Percentiles rank a stretch among this genome's conserved stretches.
phyloP scores from a whole-genome alignment of 2,797 vertebrate species.

The Crenichthys baileyi region DNA sequence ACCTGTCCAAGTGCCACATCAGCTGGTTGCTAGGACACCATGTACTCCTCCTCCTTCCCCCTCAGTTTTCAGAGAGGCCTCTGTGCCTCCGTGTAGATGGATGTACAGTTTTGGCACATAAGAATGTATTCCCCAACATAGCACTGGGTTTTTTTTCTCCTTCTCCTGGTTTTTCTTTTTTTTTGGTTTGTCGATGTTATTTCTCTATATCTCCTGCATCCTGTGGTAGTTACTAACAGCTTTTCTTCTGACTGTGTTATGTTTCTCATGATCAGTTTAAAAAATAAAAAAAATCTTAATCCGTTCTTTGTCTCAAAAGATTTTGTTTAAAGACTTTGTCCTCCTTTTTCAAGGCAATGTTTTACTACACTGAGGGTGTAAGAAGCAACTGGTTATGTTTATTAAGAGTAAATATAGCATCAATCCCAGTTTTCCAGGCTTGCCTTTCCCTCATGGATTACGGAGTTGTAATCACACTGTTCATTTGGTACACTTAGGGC shows the following conservation, averaged over 20 bases:
- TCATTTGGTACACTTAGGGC: not conserved
- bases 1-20: slow-evolving; percentile 32
- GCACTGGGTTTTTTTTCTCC: slow-evolving; percentile 8
- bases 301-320: not conserved
- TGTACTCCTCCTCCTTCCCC: not conserved
- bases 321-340: not conserved
- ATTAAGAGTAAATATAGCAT: not conserved
- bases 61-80: not conserved
- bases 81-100: not conserved
- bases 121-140: slow-evolving; percentile 35
- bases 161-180: not conserved
- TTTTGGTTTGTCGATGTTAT: not conserved
- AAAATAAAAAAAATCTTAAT: slow-evolving; percentile 20
- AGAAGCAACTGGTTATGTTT: not conserved
- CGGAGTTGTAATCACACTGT: not conserved
- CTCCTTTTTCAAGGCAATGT: not conserved
- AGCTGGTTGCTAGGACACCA: slow-evolving; percentile 2
- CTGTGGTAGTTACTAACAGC: slow-evolving; percentile 36
- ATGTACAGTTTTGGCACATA: slow-evolving; percentile 3
- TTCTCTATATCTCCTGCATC: slow-evolving; percentile 9
- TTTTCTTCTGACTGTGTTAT: slow-evolving; percentile 49
- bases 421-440: too few relatives aligned
- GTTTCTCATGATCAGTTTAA: slow-evolving; percentile 55
- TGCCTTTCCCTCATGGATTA: too few relatives aligned
- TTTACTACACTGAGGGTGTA: not conserved